Conservation (phyloP, 2,888 invertebrate species). For the Drosophila mettleri region DNA sequence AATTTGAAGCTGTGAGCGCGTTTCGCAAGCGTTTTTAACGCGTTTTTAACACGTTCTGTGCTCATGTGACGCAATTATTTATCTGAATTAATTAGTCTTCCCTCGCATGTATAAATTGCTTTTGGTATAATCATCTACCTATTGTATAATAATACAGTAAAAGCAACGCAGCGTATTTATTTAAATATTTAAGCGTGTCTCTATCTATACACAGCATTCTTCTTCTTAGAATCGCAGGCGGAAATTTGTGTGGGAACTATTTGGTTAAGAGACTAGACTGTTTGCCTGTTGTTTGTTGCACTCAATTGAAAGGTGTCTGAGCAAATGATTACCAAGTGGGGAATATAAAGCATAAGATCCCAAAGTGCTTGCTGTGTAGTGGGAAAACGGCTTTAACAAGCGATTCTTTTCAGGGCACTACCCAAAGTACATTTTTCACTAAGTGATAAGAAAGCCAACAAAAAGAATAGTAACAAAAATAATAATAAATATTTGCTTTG, state of each 20-base stretch:
- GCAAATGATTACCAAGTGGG: conserved; percentile 53
- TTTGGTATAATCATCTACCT: conserved; percentile 36
- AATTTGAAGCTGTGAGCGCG: conserved; percentile 28
- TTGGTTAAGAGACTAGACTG: conserved; percentile 17
- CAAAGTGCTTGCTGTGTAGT: conserved; percentile 34
- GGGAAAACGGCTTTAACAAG: conserved; percentile 42
- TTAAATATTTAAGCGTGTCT: conserved; percentile 64
- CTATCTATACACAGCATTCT: conserved; percentile 51
- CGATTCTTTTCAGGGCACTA: conserved; percentile 34
- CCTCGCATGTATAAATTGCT: conserved; percentile 33
- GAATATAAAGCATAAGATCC: conserved; percentile 40
- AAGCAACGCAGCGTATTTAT: conserved; percentile 57
- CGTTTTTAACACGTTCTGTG: too few species aligned
- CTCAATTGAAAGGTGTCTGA: conserved; percentile 52
- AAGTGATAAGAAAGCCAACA: conserved; percentile 28
- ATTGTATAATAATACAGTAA: conserved; percentile 44
- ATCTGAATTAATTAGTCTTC: conserved; percentile 63
- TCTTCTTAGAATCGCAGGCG: conserved; percentile 59
- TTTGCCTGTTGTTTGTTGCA: conserved; percentile 20
- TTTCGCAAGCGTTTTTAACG: conserved; percentile 22
- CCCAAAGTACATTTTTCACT: conserved; percentile 7
- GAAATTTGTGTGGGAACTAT: conserved; percentile 71
- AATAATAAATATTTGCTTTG: not conserved
- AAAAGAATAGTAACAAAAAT: conserved; percentile 5
- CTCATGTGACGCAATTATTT: conserved; percentile 47